Percentiles rank a stretch among this genome's conserved stretches.
Conservation (phyloP, 2,797 vertebrate genomes). For the Simalia tracyae region DNA sequence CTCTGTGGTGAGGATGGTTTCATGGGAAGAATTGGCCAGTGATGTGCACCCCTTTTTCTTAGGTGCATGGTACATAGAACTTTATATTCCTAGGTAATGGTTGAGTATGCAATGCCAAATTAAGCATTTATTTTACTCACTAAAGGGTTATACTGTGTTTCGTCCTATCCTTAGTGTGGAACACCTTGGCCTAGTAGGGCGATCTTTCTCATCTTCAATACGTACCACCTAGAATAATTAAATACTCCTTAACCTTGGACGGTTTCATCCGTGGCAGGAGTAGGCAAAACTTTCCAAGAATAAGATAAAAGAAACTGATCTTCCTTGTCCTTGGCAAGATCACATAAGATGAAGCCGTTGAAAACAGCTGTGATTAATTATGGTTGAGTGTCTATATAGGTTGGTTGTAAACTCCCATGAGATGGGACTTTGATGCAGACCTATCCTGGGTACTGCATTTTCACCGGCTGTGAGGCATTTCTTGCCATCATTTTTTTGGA, state of each 20-base stretch:
- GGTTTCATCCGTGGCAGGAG: not conserved
- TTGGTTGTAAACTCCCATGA: not conserved
- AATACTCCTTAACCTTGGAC: not conserved
- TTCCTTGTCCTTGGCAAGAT: not conserved
- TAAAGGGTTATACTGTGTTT: not conserved
- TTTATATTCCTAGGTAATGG: not conserved
- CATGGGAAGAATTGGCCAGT: not conserved
- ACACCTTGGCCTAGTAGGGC: not conserved
- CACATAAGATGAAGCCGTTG: not conserved
- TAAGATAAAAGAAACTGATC: not conserved
- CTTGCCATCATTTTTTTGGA: not conserved
- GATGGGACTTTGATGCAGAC: not conserved
- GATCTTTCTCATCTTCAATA: not conserved
- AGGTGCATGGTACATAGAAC: not conserved
- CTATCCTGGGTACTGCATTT: not conserved
- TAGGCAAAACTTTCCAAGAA: not conserved
- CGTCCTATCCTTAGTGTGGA: not conserved
- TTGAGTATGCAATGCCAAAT: not conserved
- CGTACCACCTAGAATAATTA: not conserved
- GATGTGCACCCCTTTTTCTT: not conserved
- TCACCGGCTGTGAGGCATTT: not conserved
- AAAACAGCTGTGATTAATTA: not conserved
- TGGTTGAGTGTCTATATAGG: not conserved
- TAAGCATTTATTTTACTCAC: not conserved
- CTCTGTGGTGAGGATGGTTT: not conserved